Base-by-base conservation (phyloP, 2,797 vertebrate genomes). In the Cyprinella venusta region DNA sequence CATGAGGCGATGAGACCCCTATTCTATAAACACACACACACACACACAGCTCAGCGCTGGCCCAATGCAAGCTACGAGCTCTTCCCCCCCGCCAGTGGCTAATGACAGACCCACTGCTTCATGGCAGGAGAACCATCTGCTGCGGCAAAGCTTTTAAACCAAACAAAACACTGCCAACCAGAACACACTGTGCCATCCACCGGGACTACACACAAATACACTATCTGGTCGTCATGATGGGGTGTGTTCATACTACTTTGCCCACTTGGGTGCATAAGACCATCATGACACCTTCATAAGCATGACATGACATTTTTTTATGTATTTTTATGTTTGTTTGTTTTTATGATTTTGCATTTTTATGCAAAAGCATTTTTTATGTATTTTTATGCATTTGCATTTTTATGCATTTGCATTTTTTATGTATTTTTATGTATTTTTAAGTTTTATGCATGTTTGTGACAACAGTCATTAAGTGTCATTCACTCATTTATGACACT, bases 81-180 rank as follows among this genome's bases (percentile, higher is more conserved):
- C 65, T 36, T 69, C 84, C 86, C 85, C 84, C 85, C 89, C 75
- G 64, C 90, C 90, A 91, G 87, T 67, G 80, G 86, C 87, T 92
- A 90, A 91, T 91, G 91, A 91, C 88, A 89, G 88, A 88, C 86
- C 89, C 54, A 85, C 87, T 89, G 88, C 81, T 89, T 83, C 85
- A 85, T 86, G 84, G 90, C 89, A 87, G 86, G 87, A 81, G 87
- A 90, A 88, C 87, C 89, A 88, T 91, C 87, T 91, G 90, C 84
- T 89, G 85, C 77, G 70, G 84, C 84, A 88, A 87, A 80, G 88
- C 85, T 86, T 91, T 91, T 88, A 89, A 91, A 91, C 81, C 86
- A 87, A 91, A 89, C 84, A 88, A 79, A 86, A 67, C 65, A 84
- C 85, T 85, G 88, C 84, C 89, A 90, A 81, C 76, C 74, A 79